Conservation (phyloP, 2,797 vertebrate genomes). For the Silurus lanzhouensis region DNA sequence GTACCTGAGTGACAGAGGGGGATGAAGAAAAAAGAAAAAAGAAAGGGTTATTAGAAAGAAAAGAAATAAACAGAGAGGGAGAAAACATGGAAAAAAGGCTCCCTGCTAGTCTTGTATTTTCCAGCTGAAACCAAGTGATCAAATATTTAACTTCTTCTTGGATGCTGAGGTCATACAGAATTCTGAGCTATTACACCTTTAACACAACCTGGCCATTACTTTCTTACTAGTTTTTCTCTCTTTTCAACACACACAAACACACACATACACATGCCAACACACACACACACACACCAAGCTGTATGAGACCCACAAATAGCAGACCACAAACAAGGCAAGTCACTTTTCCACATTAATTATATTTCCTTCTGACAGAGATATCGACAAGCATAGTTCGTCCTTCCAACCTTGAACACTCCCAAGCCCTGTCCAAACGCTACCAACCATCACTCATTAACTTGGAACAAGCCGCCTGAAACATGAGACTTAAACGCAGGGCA, state of each 20-base stretch:
- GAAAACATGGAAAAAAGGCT: neutral
- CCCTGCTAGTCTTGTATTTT: slow-evolving; percentile 46
- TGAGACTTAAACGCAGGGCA: slow-evolving; percentile 15
- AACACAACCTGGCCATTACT: slow-evolving; percentile 24
- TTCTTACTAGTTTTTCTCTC: neutral
- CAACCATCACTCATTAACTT: slow-evolving; percentile 53
- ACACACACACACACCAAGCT: neutral
- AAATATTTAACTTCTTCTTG: slow-evolving; percentile 53
- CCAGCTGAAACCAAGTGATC: slow-evolving; percentile 48
- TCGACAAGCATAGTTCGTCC: slow-evolving; percentile 9
- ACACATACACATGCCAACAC: neutral
- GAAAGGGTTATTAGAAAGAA: neutral
- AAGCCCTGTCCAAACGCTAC: slow-evolving; percentile 41
- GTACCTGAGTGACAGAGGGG: neutral
- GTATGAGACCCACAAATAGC: slow-evolving; percentile 2
- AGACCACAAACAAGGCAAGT: slow-evolving; percentile 12
- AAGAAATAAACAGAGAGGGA: slow-evolving; percentile 23
- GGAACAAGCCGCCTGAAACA: slow-evolving; percentile 40
- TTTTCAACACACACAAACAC: neutral
- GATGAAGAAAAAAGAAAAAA: neutral
- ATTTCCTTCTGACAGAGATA: slow-evolving; percentile 8
- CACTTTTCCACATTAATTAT: slow-evolving; percentile 27
- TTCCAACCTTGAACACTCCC: slow-evolving; percentile 14
- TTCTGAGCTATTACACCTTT: slow-evolving; percentile 15
- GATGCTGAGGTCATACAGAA: slow-evolving; percentile 29